phyloP scores from a whole-genome alignment of 2,888 invertebrate species.

The Melanchra persicariae region DNA sequence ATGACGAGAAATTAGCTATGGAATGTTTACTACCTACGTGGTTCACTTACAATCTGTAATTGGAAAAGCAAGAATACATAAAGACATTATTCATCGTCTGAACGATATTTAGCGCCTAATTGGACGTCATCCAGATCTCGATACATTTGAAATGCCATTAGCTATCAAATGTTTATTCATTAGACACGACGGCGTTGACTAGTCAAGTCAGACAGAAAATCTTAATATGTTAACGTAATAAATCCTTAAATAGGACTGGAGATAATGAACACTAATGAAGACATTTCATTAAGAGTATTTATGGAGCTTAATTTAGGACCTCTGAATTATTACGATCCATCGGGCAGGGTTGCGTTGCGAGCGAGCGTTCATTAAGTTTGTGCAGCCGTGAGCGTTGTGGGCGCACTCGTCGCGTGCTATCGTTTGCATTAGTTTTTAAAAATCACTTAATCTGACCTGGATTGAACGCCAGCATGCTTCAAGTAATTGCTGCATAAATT shows the following conservation, averaged over 20 bases:
- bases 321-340: constrained; percentile 73
- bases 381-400: constrained; percentile 74
- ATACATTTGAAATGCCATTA: constrained; percentile 47
- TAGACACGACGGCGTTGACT: constrained; percentile 42
- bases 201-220: constrained; percentile 43
- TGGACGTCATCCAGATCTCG: constrained; percentile 45
- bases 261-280: constrained; percentile 60
- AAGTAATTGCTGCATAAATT: constrained; percentile 89
- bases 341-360: constrained; percentile 70
- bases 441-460: constrained; percentile 89
- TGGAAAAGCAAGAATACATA: constrained; percentile 48
- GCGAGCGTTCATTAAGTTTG: constrained; percentile 84
- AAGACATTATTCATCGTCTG: constrained; percentile 39
- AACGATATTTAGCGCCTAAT: constrained; percentile 43
- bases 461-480: constrained; percentile 85
- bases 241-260: constrained; percentile 36
- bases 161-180: constrained; percentile 51
- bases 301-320: constrained; percentile 73
- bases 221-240: constrained; percentile 44
- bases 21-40: constrained; percentile 57
- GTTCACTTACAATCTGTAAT: constrained; percentile 46
- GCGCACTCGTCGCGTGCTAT: constrained; percentile 81
- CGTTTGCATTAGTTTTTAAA: constrained; percentile 88
- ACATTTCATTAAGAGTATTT: constrained; percentile 62
- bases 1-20: constrained; percentile 62